Percentiles rank a stretch among this genome's conserved stretches.
These are phyloP conservation scores for Rhizoglyphus robini DNA, from an alignment of 1,140 invertebrate species.

Conservation along the genomic window DNA sequence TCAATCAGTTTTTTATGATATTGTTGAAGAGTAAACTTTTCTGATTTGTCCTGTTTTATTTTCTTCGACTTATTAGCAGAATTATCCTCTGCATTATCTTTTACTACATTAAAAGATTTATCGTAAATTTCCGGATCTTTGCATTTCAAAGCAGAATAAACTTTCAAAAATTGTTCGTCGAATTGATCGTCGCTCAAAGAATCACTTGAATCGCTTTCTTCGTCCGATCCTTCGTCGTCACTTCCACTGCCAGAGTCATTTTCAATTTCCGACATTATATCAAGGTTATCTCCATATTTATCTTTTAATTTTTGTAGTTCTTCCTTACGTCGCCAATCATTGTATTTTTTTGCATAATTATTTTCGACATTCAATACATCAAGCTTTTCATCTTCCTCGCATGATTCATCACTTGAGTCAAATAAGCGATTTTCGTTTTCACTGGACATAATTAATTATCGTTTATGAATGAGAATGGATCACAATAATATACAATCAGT, in stretches of 20 bases:
- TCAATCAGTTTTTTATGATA: conserved; percentile 39
- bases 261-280: conserved; percentile 7
- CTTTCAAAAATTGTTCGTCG: conserved; percentile 38
- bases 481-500: neutral
- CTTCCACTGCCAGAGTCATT: conserved; percentile 30
- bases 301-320: conserved; percentile 68
- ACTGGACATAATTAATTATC: neutral
- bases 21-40: conserved; percentile 37
- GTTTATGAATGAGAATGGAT: neutral
- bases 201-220: neutral
- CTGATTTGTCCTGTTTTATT: conserved; percentile 28
- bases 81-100: conserved; percentile 21
- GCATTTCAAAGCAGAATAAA: conserved; percentile 39
- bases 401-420: neutral
- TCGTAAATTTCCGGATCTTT: conserved; percentile 42
- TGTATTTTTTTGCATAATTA: conserved; percentile 65
- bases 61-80: conserved; percentile 27
- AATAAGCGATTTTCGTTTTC: neutral
- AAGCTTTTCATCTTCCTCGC: neutral
- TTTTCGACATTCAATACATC: conserved; percentile 50
- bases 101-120: conserved; percentile 28
- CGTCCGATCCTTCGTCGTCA: conserved; percentile 18
- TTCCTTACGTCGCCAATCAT: conserved; percentile 65
- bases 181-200: neutral
- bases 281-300: conserved; percentile 47